A percentile compares a stretch with the other conserved stretches of the same genome.
Conservation (phyloP, 2,113 vertebrate genomes). For the Mobula hypostoma region DNA sequence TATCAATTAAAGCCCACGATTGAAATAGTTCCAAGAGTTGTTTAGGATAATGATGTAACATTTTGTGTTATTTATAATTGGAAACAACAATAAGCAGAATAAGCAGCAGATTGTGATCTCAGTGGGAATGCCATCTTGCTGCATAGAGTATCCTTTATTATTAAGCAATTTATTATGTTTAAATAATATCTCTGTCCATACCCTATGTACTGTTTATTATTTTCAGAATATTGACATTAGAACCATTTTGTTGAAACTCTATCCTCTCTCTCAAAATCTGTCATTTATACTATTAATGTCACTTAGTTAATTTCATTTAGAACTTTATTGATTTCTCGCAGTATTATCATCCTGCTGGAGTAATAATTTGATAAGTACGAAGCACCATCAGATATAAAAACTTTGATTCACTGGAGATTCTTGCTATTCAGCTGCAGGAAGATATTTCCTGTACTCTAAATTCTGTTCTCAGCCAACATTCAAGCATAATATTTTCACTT, state of each 20-base stretch:
- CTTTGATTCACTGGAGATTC: background rate
- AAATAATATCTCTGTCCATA: background rate
- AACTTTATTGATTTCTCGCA: background rate
- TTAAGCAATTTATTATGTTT: background rate
- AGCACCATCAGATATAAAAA: background rate
- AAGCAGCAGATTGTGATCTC: slow-evolving; percentile 25
- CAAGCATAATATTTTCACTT: too few relatives aligned
- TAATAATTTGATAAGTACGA: background rate
- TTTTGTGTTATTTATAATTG: background rate
- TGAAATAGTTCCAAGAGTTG: background rate
- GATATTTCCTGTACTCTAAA: background rate
- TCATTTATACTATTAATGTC: background rate
- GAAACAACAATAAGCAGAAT: background rate
- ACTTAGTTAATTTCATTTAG: background rate
- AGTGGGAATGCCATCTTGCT: background rate
- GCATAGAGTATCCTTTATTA: slow-evolving; percentile 21
- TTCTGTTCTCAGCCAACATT: background rate
- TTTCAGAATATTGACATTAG: background rate
- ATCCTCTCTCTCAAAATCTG: background rate
- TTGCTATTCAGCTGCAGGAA: background rate
- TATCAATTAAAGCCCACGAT: background rate
- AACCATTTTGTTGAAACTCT: background rate
- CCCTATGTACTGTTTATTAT: background rate
- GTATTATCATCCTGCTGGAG: background rate
- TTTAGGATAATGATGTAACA: background rate